phyloP scores from a whole-genome alignment of 2,888 invertebrate species.

The Ceriagrion tenellum region DNA sequence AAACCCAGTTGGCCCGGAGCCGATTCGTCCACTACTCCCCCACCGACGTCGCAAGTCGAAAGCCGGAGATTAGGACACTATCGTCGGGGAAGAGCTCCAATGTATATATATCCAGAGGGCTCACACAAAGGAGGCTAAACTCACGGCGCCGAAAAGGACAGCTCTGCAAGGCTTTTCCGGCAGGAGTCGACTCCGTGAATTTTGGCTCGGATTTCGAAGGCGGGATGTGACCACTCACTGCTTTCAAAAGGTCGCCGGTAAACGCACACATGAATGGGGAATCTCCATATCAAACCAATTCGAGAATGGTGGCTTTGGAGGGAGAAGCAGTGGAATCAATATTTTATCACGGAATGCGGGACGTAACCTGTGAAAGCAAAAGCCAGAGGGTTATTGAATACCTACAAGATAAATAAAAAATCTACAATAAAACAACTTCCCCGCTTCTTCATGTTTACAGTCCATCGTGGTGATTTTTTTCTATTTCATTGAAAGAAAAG shows the following conservation, averaged over 20 bases:
- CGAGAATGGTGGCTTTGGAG: background rate
- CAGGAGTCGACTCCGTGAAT: background rate
- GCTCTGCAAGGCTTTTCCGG: background rate
- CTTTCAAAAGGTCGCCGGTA: background rate
- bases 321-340: background rate
- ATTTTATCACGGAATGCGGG: no score
- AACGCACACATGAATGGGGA: background rate
- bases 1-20: background rate
- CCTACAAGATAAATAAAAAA: no score
- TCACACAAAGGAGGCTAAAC: background rate
- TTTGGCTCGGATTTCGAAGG: background rate
- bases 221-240: background rate
- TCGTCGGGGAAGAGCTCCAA: background rate
- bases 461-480: no score
- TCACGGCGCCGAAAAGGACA: background rate
- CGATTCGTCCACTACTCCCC: background rate
- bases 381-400: no score
- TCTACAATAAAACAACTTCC: no score
- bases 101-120: background rate
- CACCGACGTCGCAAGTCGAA: background rate
- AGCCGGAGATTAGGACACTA: background rate
- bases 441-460: no score
- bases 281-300: background rate
- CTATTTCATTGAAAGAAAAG: no score
- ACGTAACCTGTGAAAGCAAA: no score